Base-by-base conservation (phyloP, 1,140 invertebrate species). In the Neelides sp. region DNA sequence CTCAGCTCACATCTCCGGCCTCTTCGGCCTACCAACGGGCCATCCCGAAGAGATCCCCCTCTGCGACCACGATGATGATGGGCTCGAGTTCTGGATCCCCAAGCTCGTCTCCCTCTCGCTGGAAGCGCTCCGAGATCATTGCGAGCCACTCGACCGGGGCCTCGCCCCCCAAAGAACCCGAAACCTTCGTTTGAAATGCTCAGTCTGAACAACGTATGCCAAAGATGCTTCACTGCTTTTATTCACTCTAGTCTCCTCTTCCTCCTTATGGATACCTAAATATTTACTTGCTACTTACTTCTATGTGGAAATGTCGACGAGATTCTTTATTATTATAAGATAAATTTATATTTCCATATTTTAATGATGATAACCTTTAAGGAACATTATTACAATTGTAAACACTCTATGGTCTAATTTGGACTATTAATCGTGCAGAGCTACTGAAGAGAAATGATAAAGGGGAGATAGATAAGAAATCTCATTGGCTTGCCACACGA, bases 61-160 rank as follows among this genome's bases (percentile, higher is more conserved):
- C 45, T 30, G 2, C 39, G 8, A 27, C 17, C 39, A 15, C n/a
- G n/a, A n/a, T n/a, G n/a, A n/a, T n/a, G n/a, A n/a, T n/a, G n/a
- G n/a, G n/a, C n/a, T n/a, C n/a, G n/a, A n/a, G n/a, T n/a, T n/a
- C n/a, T n/a, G n/a, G n/a, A n/a, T 43, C 45, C 4, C 42, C 48
- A 26, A 50, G 50, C 5, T 32, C 28, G n/a, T 8, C 28, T 32
- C n/a, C n/a, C n/a, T n/a, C n/a, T 8, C 36, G 55, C 12, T 57
- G 54, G 58, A 60, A 60, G 45, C 28, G 58, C 12, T 56, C 54
- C 20, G 58, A 60, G 54, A 60, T 60, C 27, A 60, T 60, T 51
- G 48, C 58, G 35, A 56, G 54, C 52, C 42, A 47, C 3, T 26
- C 42, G 4, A 36, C 30, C 19, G 44, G 27, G n/a, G 10, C 17